Conservation (phyloP, 2,797 vertebrate species). For the Pristis pectinata region DNA sequence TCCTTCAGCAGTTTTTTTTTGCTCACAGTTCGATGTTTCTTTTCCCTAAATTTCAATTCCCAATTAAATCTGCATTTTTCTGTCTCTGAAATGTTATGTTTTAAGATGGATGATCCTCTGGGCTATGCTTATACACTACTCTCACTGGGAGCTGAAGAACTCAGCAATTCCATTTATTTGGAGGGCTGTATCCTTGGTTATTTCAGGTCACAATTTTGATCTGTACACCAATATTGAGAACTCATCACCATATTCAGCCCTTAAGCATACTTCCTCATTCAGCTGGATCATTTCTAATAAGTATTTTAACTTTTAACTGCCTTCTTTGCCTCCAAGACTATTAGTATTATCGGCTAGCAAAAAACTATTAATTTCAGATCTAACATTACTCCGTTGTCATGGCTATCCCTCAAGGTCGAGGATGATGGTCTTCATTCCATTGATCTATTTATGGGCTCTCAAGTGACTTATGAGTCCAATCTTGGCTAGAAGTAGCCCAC, state of each 20-base stretch:
- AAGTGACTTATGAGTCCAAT: no score
- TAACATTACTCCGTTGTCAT: neutral
- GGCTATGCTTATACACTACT: neutral
- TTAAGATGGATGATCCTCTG: neutral
- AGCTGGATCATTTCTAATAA: neutral
- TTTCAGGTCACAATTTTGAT: neutral
- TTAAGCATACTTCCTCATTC: neutral
- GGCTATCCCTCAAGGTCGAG: no score
- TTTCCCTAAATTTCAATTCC: neutral
- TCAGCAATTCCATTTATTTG: neutral
- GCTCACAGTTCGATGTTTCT: no score
- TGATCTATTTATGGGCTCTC: no score
- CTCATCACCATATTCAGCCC: neutral
- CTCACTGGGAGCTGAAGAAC: neutral
- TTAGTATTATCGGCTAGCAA: neutral
- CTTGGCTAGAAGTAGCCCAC: no score
- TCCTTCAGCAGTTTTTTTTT: no score
- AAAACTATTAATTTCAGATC: neutral
- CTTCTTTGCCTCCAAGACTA: neutral
- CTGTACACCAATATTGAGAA: neutral
- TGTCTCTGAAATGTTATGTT: neutral
- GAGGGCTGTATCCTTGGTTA: neutral
- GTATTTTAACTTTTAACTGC: neutral
- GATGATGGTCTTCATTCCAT: no score
- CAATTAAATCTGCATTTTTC: neutral